A percentile compares a stretch with the other conserved stretches of the same genome.
Evolutionary conservation across 2,888 invertebrate genomes (phyloP).

Genomic region (Operophtera brumata): DNA sequence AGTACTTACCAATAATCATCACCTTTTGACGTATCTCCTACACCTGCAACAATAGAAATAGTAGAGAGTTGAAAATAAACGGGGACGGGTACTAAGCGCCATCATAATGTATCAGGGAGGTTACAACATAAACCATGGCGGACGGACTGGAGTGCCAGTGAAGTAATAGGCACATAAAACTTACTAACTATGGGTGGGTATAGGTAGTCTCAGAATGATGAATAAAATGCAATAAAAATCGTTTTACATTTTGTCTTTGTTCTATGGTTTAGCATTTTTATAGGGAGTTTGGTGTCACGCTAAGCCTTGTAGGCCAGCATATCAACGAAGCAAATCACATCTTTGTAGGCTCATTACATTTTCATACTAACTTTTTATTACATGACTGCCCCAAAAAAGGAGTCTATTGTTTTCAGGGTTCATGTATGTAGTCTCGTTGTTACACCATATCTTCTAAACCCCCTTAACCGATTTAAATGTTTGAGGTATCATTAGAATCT

Average conservation of each 20-base stretch:
- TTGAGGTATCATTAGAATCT: too few species aligned
- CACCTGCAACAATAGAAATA: conserved; percentile 54
- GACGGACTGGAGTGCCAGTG: conserved; percentile 10
- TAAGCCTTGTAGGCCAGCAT: too few species aligned
- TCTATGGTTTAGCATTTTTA: not conserved
- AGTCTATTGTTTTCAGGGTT: too few species aligned
- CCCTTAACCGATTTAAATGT: too few species aligned
- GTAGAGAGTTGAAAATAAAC: conserved; percentile 11
- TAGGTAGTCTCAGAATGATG: conserved; percentile 11
- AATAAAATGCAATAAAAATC: not conserved
- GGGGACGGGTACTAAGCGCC: conserved; percentile 9
- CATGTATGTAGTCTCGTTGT: too few species aligned
- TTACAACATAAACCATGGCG: conserved; percentile 16
- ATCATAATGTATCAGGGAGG: conserved; percentile 20
- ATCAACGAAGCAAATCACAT: too few species aligned
- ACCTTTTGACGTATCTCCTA: conserved; percentile 46
- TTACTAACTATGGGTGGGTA: conserved; percentile 1
- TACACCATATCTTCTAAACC: too few species aligned
- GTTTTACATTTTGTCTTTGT: not conserved
- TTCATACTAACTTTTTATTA: too few species aligned
- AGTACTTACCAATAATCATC: conserved; percentile 45
- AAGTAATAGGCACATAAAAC: conserved; percentile 19
- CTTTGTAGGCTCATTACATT: too few species aligned
- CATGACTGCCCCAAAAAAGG: too few species aligned
- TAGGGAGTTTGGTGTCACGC: not conserved